Evolutionary conservation across 1,140 invertebrate species (phyloP).

Genomic region (Caerostris darwini): DNA sequence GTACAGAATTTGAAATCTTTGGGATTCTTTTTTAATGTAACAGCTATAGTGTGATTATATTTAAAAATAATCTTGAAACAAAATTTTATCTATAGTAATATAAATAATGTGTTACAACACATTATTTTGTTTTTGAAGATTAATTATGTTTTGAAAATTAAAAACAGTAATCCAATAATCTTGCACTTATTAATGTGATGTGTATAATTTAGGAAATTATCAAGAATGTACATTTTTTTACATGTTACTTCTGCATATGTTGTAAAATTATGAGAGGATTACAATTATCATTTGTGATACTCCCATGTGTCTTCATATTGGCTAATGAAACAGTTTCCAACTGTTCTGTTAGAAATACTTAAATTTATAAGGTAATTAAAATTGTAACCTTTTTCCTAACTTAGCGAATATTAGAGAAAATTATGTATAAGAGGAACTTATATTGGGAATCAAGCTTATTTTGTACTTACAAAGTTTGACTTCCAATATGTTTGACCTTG

Average conservation of each 20-base stretch:
- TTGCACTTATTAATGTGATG: neutral
- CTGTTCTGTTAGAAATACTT: neutral
- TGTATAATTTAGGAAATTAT: neutral
- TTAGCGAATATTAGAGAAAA: slow-evolving; percentile 2
- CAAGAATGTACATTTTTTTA: neutral
- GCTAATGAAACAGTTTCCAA: neutral
- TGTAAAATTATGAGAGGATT: neutral
- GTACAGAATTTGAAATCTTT: too few relatives aligned
- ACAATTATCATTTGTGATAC: neutral
- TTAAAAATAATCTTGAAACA: too few relatives aligned
- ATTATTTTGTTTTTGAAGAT: neutral
- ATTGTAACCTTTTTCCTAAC: neutral
- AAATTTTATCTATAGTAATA: too few relatives aligned
- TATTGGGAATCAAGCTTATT: neutral
- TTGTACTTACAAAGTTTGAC: neutral
- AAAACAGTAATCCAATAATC: neutral
- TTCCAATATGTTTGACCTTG: neutral
- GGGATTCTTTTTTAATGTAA: too few relatives aligned
- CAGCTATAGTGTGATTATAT: too few relatives aligned
- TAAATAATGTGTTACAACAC: too few relatives aligned
- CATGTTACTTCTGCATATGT: neutral
- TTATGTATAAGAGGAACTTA: neutral
- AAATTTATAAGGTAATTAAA: neutral
- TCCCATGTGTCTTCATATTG: neutral
- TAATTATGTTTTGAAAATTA: neutral